phyloP scores from a whole-genome alignment of 1,140 invertebrate genomes.

The Trichonephila inaurata region DNA sequence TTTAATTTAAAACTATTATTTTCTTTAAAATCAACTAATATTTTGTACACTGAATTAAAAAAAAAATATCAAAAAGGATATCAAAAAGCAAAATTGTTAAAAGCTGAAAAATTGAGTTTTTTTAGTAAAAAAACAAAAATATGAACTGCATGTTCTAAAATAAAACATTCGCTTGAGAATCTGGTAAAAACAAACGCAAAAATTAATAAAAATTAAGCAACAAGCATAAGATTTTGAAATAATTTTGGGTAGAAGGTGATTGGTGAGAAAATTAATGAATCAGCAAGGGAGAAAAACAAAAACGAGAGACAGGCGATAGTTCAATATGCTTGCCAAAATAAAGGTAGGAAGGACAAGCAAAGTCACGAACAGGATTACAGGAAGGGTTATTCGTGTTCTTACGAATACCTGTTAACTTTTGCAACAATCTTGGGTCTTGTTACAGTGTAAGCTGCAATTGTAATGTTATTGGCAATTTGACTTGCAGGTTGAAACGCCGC shows the following conservation, averaged over 20 bases:
- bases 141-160: background rate
- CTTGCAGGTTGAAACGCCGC: background rate
- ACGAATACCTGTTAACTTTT: constrained; percentile 11
- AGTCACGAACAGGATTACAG: background rate
- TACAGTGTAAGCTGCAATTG: background rate
- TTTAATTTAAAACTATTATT: too few species aligned
- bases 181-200: background rate
- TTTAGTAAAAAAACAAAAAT: too few species aligned
- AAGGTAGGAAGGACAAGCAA: background rate
- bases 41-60: too few species aligned
- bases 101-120: too few species aligned
- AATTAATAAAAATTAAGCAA: background rate
- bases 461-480: background rate
- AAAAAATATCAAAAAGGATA: too few species aligned
- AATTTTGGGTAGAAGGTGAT: too few species aligned
- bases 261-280: background rate
- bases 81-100: too few species aligned
- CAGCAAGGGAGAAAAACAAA: background rate
- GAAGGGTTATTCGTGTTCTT: background rate
- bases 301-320: background rate
- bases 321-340: background rate
- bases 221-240: too few species aligned
- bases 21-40: too few species aligned
- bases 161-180: background rate
- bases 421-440: background rate